Evolutionary conservation across 2,888 invertebrate genomes (phyloP).

Genomic region (Rapana venosa): DNA sequence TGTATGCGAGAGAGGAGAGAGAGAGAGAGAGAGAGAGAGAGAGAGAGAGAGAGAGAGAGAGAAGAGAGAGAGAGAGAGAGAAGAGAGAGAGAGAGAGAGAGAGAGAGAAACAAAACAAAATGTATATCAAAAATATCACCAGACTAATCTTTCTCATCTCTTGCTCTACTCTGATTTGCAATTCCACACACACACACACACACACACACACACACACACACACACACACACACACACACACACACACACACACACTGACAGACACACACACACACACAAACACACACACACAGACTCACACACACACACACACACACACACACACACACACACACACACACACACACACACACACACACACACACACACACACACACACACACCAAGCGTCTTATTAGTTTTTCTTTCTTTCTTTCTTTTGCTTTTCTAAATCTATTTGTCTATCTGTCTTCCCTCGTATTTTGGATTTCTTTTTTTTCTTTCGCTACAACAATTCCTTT

Average conservation of each 20-base stretch:
- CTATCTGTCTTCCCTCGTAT: too few relatives aligned
- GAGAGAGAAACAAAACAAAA: neutral
- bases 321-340: slow-evolving; percentile 12
- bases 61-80: neutral
- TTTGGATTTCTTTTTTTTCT: too few relatives aligned
- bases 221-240: neutral
- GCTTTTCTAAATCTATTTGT: neutral
- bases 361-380: slow-evolving; percentile 4
- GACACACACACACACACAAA: neutral
- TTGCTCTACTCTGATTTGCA: too few relatives aligned
- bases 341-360: neutral
- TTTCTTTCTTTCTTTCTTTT: neutral
- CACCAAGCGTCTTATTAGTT: neutral
- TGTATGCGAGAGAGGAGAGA: neutral
- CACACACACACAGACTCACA: neutral
- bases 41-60: too few relatives aligned
- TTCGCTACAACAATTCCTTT: too few relatives aligned
- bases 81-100: neutral
- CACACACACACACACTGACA: neutral
- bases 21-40: too few relatives aligned
- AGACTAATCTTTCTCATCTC: too few relatives aligned
- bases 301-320: slow-evolving; percentile 8
- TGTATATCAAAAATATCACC: neutral
- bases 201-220: neutral
- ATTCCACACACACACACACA: too few relatives aligned